These are phyloP conservation scores for Muntiacus reevesi DNA, from an alignment of 2,113 vertebrate genomes.

Conservation along the genomic window DNA sequence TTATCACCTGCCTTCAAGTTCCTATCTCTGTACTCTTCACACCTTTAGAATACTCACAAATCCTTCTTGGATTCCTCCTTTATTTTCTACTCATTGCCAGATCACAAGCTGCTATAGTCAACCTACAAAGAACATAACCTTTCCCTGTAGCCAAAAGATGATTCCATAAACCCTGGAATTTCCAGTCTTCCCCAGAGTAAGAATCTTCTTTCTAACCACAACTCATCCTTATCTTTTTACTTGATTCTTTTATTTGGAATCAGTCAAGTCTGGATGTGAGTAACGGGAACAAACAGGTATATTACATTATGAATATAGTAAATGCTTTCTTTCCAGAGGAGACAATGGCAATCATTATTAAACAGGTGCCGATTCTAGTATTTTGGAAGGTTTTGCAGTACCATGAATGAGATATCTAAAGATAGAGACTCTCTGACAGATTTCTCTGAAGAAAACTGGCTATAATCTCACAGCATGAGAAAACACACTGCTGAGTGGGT, in stretches of 20 bases:
- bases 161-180: background rate
- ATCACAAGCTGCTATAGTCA: background rate
- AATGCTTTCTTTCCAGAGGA: background rate
- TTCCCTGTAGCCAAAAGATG: background rate
- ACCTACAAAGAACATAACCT: background rate
- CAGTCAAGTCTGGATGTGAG: background rate
- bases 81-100: background rate
- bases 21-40: background rate
- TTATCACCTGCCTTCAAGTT: background rate
- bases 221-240: background rate
- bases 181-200: background rate
- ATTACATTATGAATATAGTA: slow-evolving; percentile 19
- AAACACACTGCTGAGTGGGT: slow-evolving; percentile 31
- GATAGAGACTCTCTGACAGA: slow-evolving; percentile 24
- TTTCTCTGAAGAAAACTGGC: slow-evolving; percentile 13
- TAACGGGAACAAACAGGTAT: background rate
- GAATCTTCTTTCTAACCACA: background rate
- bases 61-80: background rate
- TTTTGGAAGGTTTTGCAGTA: slow-evolving; percentile 27
- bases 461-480: slow-evolving; percentile 44
- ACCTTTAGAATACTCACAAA: background rate
- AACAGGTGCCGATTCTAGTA: background rate
- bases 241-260: background rate
- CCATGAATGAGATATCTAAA: slow-evolving; percentile 1
- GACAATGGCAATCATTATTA: background rate